Percentiles rank a stretch among this genome's conserved stretches.
These are phyloP conservation scores for Andinoacara biseriatus DNA, from an alignment of 2,113 vertebrate genomes.

Conservation along the genomic window DNA sequence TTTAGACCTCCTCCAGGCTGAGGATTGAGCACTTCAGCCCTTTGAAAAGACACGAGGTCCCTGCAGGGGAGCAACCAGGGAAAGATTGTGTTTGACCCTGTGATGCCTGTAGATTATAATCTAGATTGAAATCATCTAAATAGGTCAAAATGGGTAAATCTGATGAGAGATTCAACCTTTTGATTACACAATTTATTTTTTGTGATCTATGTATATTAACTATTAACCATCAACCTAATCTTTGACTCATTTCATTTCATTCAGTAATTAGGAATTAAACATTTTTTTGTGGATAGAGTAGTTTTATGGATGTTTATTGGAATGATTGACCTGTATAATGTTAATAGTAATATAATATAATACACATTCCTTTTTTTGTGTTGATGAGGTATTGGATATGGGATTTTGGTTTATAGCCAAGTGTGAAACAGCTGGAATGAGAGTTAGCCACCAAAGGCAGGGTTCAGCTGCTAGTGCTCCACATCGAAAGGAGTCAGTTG, in stretches of 20 bases:
- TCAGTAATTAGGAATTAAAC: too few relatives aligned
- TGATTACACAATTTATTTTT: too few relatives aligned
- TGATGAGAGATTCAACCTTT: not conserved
- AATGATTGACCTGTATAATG: not conserved
- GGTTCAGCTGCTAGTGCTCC: not conserved
- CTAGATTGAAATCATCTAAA: not conserved
- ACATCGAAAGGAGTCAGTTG: not conserved
- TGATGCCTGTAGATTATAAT: slow-evolving; percentile 31
- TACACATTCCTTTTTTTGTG: not conserved
- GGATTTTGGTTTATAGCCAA: not conserved
- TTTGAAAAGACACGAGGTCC: slow-evolving; percentile 39
- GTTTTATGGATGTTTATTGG: not conserved
- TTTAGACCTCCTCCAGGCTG: slow-evolving; percentile 55
- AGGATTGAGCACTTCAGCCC: slow-evolving; percentile 48
- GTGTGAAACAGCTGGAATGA: not conserved
- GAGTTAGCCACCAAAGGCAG: not conserved
- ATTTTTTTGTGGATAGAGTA: not conserved
- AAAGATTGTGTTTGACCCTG: not conserved
- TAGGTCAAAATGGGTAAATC: slow-evolving; percentile 6
- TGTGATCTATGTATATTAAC: too few relatives aligned
- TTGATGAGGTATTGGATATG: not conserved
- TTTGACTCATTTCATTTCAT: not conserved
- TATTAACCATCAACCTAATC: not conserved
- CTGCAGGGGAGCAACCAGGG: not conserved
- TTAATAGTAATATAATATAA: not conserved